Percentiles rank a stretch among this genome's conserved stretches.
Conservation (phyloP, 2,888 invertebrate species). For the Carpatolechia fugitivella region DNA sequence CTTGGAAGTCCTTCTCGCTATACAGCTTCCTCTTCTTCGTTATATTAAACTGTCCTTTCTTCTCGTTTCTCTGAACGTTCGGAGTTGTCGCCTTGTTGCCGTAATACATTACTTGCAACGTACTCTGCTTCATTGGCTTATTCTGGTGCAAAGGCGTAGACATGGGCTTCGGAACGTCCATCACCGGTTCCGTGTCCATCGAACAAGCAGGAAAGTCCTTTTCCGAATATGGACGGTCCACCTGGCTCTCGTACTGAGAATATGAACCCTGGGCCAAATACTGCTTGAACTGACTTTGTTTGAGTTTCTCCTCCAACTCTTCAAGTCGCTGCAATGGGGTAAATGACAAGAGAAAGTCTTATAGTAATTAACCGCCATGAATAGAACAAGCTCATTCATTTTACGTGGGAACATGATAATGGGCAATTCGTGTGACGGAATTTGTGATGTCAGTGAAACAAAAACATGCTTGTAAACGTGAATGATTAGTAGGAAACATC, state of each 20-base stretch:
- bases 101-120: conserved; percentile 60
- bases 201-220: conserved; percentile 30
- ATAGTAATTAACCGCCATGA: conserved; percentile 10
- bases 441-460: conserved; percentile 5
- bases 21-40: conserved; percentile 69
- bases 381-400: conserved; percentile 13
- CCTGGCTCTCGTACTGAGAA: conserved; percentile 51
- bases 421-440: conserved; percentile 8
- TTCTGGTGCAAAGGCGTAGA: conserved; percentile 30
- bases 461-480: neutral
- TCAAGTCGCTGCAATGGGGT: conserved; percentile 54
- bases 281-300: conserved; percentile 66
- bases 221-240: conserved; percentile 63
- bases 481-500: neutral
- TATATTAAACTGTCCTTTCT: conserved; percentile 63
- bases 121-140: conserved; percentile 39
- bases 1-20: conserved; percentile 62
- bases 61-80: conserved; percentile 37
- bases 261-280: conserved; percentile 57
- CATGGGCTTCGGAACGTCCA: conserved; percentile 27
- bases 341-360: conserved; percentile 34
- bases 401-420: conserved; percentile 18
- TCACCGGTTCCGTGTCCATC: conserved; percentile 36
- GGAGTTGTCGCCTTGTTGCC: conserved; percentile 39
- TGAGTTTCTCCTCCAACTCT: conserved; percentile 69